phyloP scores from a whole-genome alignment of 1,140 invertebrate genomes.

The Euwallacea fornicatus region DNA sequence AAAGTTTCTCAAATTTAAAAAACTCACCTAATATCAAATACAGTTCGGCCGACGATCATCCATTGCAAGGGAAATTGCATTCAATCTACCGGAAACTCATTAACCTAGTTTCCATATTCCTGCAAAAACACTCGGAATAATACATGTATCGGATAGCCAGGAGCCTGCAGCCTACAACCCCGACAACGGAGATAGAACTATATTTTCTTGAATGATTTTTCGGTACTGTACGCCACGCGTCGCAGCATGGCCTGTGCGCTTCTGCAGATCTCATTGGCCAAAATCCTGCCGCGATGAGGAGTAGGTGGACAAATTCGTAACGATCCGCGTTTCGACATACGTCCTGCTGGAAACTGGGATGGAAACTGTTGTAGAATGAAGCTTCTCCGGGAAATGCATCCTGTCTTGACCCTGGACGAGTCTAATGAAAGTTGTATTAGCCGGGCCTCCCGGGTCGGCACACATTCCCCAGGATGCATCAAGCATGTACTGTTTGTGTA shows the following conservation, averaged over 20 bases:
- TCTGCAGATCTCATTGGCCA: conserved; percentile 17
- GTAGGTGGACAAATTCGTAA: conserved; percentile 9
- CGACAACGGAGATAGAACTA: neutral
- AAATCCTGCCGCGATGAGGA: conserved; percentile 9
- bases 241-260: conserved; percentile 12
- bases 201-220: conserved; percentile 17
- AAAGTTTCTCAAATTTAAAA: no score
- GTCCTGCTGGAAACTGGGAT: conserved; percentile 2
- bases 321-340: conserved; percentile 14
- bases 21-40: no score
- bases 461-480: neutral
- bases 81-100: no score
- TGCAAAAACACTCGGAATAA: neutral
- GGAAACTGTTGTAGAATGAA: no score
- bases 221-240: neutral
- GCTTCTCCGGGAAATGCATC: conserved; percentile 5
- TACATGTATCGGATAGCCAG: neutral
- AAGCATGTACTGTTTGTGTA: neutral
- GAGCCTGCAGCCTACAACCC: neutral
- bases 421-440: conserved; percentile 8
- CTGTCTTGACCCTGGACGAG: conserved; percentile 7
- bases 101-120: neutral
- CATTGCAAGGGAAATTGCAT: no score
- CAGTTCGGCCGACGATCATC: no score
- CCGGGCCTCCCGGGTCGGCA: neutral